Conservation (phyloP, 2,113 vertebrate genomes). For the Chroicocephalus ridibundus region DNA sequence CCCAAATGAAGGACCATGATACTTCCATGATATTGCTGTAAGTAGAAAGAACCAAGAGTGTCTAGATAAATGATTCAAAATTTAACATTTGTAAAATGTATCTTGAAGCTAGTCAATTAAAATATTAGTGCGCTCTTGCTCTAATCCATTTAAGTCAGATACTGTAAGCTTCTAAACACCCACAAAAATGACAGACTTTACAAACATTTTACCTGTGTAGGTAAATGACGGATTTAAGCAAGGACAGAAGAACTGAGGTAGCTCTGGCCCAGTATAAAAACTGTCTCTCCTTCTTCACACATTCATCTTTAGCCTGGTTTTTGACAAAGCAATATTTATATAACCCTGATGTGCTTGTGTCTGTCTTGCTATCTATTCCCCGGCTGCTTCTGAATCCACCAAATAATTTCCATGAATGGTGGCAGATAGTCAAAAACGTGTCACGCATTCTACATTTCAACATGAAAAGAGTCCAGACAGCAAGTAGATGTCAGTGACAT, state of each 20-base stretch:
- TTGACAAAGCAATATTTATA: neutral
- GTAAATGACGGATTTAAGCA: neutral
- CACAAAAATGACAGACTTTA: neutral
- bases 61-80: neutral
- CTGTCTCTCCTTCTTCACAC: rapidly evolving
- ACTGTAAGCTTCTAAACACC: neutral
- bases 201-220: neutral
- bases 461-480: neutral
- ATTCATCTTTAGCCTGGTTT: neutral
- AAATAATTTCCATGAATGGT: neutral
- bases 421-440: neutral
- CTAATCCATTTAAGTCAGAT: neutral
- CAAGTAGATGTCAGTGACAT: neutral
- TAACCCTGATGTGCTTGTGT: neutral
- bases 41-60: neutral
- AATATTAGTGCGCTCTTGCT: neutral
- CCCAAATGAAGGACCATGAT: neutral
- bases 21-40: neutral
- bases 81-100: neutral
- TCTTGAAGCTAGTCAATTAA: neutral
- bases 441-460: neutral
- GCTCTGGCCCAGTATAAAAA: neutral
- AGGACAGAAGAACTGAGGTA: neutral
- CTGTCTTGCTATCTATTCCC: neutral
- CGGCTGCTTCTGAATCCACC: neutral